Conservation (phyloP, 2,888 invertebrate species). For the Balanococcus diminutus region DNA sequence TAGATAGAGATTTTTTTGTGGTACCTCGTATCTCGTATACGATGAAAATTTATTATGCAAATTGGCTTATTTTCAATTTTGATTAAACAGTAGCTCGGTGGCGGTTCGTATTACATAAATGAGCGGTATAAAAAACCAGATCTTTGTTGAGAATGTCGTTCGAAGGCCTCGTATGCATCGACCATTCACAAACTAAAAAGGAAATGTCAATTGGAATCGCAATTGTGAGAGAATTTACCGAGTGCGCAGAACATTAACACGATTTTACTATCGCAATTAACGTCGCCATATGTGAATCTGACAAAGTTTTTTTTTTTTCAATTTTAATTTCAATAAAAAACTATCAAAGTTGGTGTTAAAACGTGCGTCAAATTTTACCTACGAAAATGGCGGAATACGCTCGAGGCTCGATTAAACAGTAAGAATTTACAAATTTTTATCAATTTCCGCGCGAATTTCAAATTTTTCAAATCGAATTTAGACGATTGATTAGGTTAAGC, state of each 20-base stretch:
- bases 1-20: background rate
- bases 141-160: slow-evolving; percentile 50
- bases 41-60: background rate
- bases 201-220: slow-evolving; percentile 53
- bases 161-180: slow-evolving; percentile 34
- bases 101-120: background rate
- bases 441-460: too few species aligned
- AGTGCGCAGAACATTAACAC: slow-evolving; percentile 17
- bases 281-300: slow-evolving; percentile 18
- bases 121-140: slow-evolving; percentile 43
- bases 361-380: background rate
- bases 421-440: slow-evolving; percentile 20
- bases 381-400: slow-evolving; percentile 21
- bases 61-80: slow-evolving; percentile 25
- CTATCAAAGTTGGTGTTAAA: slow-evolving; percentile 7
- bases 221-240: slow-evolving; percentile 43
- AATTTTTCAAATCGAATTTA: too few species aligned
- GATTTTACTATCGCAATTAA: background rate
- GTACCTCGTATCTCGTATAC: too few species aligned
- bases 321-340: background rate
- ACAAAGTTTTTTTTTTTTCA: background rate
- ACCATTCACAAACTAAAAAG: slow-evolving; percentile 48
- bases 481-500: background rate
- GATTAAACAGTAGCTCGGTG: background rate
- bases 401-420: slow-evolving; percentile 8